Percentiles rank a stretch among this genome's conserved stretches.
phyloP scores from a whole-genome alignment of 2,113 vertebrate species.

The Caloenas nicobarica region DNA sequence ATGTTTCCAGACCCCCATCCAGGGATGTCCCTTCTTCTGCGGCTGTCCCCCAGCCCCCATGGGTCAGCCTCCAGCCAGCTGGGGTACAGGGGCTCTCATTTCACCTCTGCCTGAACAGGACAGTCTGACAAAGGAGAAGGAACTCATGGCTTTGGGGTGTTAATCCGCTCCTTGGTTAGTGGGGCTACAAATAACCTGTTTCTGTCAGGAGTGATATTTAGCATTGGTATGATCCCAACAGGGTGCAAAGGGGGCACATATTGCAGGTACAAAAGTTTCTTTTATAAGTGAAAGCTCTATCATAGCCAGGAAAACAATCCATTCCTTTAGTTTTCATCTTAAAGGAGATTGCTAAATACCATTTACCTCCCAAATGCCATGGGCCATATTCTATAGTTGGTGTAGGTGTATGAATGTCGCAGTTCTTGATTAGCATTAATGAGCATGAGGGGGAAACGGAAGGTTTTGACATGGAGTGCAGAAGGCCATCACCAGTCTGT shows the following conservation, averaged over 20 bases:
- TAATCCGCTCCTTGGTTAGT: background rate
- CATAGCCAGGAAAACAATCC: background rate
- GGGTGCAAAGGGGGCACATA: background rate
- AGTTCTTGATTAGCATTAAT: rapidly evolving
- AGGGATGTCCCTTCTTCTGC: background rate
- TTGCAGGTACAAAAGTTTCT: background rate
- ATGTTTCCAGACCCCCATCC: rapidly evolving
- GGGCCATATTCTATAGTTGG: background rate
- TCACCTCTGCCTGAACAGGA: background rate
- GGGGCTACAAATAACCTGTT: background rate
- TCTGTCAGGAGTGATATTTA: background rate
- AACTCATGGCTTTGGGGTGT: background rate
- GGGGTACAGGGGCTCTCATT: background rate
- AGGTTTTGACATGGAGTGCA: background rate
- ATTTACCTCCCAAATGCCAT: background rate
- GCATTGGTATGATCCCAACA: rapidly evolving
- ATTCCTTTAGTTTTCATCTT: background rate
- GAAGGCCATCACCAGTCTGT: background rate
- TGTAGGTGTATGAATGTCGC: background rate
- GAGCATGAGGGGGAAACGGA: background rate
- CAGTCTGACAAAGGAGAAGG: background rate
- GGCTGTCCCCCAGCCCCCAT: rapidly evolving
- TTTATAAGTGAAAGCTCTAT: background rate
- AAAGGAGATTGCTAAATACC: background rate
- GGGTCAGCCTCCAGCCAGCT: background rate